These are phyloP conservation scores for Desoria tigrina DNA, from an alignment of 2,888 invertebrate species.

Conservation along the genomic window DNA sequence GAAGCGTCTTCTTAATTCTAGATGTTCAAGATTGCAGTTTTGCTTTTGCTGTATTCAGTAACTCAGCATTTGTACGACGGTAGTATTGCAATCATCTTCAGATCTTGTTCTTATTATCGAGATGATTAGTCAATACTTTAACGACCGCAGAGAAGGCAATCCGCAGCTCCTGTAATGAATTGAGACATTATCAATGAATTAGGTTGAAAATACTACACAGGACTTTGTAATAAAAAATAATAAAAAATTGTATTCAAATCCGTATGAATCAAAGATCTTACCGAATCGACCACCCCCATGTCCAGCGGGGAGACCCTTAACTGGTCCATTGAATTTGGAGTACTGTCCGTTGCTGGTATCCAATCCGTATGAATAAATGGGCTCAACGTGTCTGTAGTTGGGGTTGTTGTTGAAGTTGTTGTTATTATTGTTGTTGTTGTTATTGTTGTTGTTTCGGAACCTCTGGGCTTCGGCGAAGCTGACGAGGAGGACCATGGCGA, in stretches of 20 bases:
- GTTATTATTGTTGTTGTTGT: constrained; percentile 22
- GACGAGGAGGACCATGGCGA: constrained; percentile 15
- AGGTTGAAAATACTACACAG: not conserved
- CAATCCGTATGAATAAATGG: constrained; percentile 24
- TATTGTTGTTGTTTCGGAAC: constrained; percentile 24
- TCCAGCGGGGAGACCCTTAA: constrained; percentile 36
- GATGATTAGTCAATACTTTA: not conserved
- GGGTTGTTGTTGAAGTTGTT: constrained; percentile 22
- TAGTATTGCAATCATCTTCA: no score
- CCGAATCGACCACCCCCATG: constrained; percentile 41
- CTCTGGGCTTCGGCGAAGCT: constrained; percentile 4
- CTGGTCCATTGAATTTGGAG: constrained; percentile 42
- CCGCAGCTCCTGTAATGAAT: constrained; percentile 32
- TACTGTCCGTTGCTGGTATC: constrained; percentile 38
- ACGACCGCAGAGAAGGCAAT: constrained; percentile 35
- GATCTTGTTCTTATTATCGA: no score
- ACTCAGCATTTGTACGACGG: no score
- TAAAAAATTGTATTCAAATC: not conserved
- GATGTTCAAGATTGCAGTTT: no score
- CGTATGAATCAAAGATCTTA: constrained; percentile 15
- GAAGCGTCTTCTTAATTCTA: no score
- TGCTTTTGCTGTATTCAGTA: no score
- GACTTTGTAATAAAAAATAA: not conserved
- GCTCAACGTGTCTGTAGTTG: constrained; percentile 27
- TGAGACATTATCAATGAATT: not conserved